phyloP scores from a whole-genome alignment of 2,797 vertebrate species.

The Micrastur ruficollis region DNA sequence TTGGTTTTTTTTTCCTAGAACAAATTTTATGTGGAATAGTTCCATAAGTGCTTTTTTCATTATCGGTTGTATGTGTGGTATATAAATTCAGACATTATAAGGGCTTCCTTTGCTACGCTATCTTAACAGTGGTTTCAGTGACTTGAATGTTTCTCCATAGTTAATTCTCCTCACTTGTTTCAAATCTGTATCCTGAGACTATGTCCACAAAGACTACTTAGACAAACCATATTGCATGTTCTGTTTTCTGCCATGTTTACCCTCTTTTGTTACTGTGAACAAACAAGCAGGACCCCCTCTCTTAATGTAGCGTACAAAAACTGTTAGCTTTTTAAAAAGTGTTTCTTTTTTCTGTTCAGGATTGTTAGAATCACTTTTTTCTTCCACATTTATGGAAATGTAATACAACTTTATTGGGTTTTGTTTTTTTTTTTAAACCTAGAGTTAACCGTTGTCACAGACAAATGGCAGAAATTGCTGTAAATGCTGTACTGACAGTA shows the following conservation, averaged over 20 bases:
- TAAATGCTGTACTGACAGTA: constrained; percentile 94
- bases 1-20: fast-evolving
- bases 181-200: neutral
- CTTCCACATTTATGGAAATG: neutral
- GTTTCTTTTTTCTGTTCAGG: neutral
- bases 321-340: neutral
- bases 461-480: constrained; percentile 98
- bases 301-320: fast-evolving
- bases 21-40: fast-evolving
- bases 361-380: neutral
- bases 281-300: neutral
- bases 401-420: neutral
- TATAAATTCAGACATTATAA: neutral
- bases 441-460: constrained; percentile 98
- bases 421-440: neutral
- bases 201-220: neutral
- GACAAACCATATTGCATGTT: fast-evolving
- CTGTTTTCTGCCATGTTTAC: neutral
- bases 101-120: neutral
- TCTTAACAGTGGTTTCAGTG: neutral
- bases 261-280: neutral
- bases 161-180: neutral
- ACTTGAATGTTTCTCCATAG: neutral
- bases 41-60: neutral
- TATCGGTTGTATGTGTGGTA: neutral